These are phyloP conservation scores for Benitochromis conjunctus DNA, from an alignment of 2,113 vertebrate species.

Conservation along the genomic window DNA sequence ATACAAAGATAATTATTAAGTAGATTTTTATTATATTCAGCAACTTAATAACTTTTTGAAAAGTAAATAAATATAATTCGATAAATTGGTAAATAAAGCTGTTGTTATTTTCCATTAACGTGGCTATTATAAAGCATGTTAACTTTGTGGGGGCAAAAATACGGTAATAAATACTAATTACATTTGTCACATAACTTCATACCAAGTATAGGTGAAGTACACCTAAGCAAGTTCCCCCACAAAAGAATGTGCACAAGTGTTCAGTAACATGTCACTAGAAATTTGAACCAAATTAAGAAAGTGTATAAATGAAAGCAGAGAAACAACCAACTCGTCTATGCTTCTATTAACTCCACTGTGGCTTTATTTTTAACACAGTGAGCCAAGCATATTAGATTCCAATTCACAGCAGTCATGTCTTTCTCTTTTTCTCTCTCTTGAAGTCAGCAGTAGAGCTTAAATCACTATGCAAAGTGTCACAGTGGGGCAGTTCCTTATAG, in stretches of 20 bases:
- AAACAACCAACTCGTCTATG: neutral
- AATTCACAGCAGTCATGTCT: slow-evolving; percentile 9
- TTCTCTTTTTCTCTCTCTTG: neutral
- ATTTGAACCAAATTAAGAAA: neutral
- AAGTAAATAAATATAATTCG: too few species aligned
- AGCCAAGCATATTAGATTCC: slow-evolving; percentile 3
- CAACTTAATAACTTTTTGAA: neutral
- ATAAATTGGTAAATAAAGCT: neutral
- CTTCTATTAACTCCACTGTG: neutral
- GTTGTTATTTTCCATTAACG: neutral
- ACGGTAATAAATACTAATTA: neutral
- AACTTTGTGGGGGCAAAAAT: neutral
- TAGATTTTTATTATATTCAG: neutral
- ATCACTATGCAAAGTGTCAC: slow-evolving; percentile 57
- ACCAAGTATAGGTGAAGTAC: neutral
- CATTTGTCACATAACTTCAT: neutral
- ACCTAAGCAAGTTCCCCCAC: too few species aligned
- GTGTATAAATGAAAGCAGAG: neutral
- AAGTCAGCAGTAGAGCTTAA: slow-evolving; percentile 40
- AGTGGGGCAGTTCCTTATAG: slow-evolving; percentile 34
- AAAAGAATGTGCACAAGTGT: neutral
- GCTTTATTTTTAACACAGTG: slow-evolving; percentile 6
- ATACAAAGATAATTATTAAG: neutral
- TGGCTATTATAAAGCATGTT: neutral
- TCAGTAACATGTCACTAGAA: neutral